Conservation (phyloP, 2,797 vertebrate species). For the Epinephelus malabaricus region DNA sequence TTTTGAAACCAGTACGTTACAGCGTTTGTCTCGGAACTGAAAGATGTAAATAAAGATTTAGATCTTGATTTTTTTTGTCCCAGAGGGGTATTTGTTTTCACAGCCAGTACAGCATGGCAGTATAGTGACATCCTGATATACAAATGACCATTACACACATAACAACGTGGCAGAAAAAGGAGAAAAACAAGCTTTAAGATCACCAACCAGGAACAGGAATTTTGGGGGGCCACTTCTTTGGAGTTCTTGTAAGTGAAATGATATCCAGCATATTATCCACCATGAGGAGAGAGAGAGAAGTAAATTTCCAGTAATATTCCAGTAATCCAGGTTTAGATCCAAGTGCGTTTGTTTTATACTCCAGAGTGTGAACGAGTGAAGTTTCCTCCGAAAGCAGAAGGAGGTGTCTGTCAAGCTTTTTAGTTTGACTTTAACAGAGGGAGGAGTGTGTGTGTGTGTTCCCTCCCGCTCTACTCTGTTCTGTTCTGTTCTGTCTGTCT, state of each 20-base stretch:
- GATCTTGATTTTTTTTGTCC: too few species aligned
- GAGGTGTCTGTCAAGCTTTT: conserved; percentile 44
- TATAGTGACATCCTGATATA: too few species aligned
- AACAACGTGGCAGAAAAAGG: not conserved
- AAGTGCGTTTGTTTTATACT: conserved; percentile 21
- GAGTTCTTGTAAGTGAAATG: conserved; percentile 52
- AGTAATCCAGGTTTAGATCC: conserved; percentile 60
- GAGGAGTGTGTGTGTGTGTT: conserved; percentile 55
- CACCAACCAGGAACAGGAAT: conserved; percentile 68
- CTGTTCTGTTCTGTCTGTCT: conserved; percentile 59
- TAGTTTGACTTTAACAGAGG: conserved; percentile 59
- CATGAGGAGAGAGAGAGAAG: not conserved
- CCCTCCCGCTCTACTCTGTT: conserved; percentile 54
- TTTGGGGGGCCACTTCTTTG: conserved; percentile 45
- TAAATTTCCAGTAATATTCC: conserved; percentile 7
- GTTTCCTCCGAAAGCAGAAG: conserved; percentile 57
- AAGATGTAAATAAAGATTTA: not conserved
- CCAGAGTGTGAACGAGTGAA: conserved; percentile 34
- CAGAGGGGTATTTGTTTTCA: too few species aligned
- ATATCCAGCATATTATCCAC: conserved; percentile 78
- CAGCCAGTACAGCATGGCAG: too few species aligned
- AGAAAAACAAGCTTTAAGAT: not conserved
- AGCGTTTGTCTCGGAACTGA: not conserved
- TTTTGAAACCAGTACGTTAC: conserved; percentile 53
- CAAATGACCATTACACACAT: too few species aligned